Conservation (phyloP, 2,888 invertebrate species). For the Leptothorax acervorum region DNA sequence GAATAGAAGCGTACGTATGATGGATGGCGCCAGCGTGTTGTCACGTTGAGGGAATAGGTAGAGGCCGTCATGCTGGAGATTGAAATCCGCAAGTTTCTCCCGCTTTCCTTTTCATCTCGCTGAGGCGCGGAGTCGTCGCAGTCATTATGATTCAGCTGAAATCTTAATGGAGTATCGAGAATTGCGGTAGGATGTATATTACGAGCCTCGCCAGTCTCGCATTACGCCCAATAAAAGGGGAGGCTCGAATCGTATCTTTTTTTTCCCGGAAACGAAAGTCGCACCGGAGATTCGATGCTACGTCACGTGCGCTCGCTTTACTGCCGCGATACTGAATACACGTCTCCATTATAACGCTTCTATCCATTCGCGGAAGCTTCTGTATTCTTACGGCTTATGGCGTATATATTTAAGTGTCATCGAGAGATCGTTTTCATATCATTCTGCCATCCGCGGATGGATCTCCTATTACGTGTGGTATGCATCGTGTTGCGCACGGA, state of each 20-base stretch:
- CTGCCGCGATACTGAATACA: conserved; percentile 41
- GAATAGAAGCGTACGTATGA: conserved; percentile 65
- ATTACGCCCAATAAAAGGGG: conserved; percentile 67
- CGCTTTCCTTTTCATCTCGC: conserved; percentile 47
- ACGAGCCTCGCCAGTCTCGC: conserved; percentile 63
- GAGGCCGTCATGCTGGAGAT: conserved; percentile 60
- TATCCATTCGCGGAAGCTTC: conserved; percentile 28
- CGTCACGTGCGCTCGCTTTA: conserved; percentile 41
- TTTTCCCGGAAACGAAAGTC: conserved; percentile 53
- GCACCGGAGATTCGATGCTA: conserved; percentile 45
- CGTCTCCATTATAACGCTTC: conserved; percentile 36
- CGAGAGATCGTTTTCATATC: conserved; percentile 24
- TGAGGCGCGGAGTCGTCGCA: conserved; percentile 32
- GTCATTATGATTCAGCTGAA: conserved; percentile 76
- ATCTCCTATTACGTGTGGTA: conserved; percentile 1
- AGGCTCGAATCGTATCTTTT: conserved; percentile 53
- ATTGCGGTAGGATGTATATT: conserved; percentile 59
- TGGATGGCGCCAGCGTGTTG: conserved; percentile 62
- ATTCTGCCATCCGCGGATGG: not conserved
- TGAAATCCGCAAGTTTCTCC: conserved; percentile 63
- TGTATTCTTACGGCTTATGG: not conserved
- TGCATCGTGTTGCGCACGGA: not conserved
- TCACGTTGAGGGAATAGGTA: conserved; percentile 53
- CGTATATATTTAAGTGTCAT: conserved; percentile 11
- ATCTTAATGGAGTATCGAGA: conserved; percentile 74